A percentile compares a stretch with the other conserved stretches of the same genome.
These are phyloP conservation scores for Meliscaeva auricollis DNA, from an alignment of 2,888 invertebrate species.

Conservation along the genomic window DNA sequence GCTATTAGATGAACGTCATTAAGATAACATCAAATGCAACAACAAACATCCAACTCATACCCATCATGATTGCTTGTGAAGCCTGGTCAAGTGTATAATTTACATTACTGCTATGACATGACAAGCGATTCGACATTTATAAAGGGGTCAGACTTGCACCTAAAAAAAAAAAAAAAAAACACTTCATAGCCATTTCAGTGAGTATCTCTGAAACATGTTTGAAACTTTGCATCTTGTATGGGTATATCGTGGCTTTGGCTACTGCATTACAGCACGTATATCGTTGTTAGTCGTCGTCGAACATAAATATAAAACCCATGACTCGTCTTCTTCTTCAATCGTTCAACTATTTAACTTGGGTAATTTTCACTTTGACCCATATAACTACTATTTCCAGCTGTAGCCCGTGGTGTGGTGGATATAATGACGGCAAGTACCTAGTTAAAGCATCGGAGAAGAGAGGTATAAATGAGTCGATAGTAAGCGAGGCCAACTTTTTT, in stretches of 20 bases:
- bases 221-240: not conserved
- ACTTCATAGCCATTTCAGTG: not conserved
- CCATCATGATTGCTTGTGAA: not conserved
- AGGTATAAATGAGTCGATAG: slow-evolving; percentile 3
- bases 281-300: not conserved
- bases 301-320: slow-evolving; percentile 54
- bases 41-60: slow-evolving; percentile 19
- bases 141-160: not conserved
- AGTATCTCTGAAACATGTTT: not conserved
- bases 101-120: slow-evolving; percentile 53
- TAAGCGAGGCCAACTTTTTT: not conserved
- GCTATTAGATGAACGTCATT: slow-evolving; percentile 60
- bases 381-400: slow-evolving; percentile 39
- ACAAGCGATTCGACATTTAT: slow-evolving; percentile 61
- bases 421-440: not conserved
- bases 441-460: not conserved
- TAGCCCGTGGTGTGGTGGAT: too few relatives aligned
- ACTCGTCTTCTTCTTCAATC: slow-evolving; percentile 49
- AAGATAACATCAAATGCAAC: slow-evolving; percentile 39
- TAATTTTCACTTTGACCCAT: slow-evolving; percentile 72
- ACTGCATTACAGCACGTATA: slow-evolving; percentile 56
- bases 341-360: slow-evolving; percentile 63
- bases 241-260: not conserved
- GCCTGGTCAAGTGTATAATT: slow-evolving; percentile 61
- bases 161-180: not conserved